Evolutionary conservation across 2,113 vertebrate species (phyloP).

Genomic region (Epinephelus cyanopodus): DNA sequence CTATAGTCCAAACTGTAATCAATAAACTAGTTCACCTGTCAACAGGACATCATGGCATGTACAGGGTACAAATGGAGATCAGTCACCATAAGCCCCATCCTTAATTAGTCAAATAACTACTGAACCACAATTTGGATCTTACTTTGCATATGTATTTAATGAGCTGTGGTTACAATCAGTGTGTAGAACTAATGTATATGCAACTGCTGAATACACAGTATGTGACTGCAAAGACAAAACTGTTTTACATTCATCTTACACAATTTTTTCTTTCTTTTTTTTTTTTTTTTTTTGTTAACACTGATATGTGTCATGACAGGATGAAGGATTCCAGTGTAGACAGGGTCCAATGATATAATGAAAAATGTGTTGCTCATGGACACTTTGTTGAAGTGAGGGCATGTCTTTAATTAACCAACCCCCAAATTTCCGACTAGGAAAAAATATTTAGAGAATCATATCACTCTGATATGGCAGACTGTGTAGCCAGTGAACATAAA

Average conservation of each 20-base stretch:
- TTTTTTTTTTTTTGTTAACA: neutral
- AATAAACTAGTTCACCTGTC: neutral
- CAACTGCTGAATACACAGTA: constrained; percentile 14
- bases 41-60: neutral
- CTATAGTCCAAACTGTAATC: neutral
- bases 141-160: constrained; percentile 7
- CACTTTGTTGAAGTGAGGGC: neutral
- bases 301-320: too few species aligned
- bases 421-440: neutral
- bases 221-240: neutral
- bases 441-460: neutral
- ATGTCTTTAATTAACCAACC: neutral
- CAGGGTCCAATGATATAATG: neutral
- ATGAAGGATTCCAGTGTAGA: too few species aligned
- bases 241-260: neutral
- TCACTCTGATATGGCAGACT: neutral
- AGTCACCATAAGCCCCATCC: too few species aligned
- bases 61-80: neutral
- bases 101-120: neutral
- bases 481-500: neutral
- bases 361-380: neutral
- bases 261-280: too few species aligned
- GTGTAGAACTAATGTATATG: neutral
- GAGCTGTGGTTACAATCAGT: neutral
- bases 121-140: neutral